Evolutionary conservation across 2,888 invertebrate genomes (phyloP), one percentile per base, ranked within the genome.

Genomic region (Corbicula japonica): DNA sequence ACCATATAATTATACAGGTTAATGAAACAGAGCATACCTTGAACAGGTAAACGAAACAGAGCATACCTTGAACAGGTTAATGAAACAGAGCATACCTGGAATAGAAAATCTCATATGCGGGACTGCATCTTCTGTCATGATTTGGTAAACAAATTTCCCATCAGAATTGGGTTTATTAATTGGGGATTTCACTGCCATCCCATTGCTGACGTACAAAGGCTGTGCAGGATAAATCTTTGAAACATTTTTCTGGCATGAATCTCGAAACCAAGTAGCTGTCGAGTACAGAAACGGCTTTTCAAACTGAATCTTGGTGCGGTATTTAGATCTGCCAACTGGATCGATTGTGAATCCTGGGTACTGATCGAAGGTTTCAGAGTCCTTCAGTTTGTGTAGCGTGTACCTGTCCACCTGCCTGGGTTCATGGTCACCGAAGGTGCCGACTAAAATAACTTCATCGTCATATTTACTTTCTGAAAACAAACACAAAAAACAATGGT

Each of bases 391-490:
- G 66, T 89, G 88, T 12, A 91, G 50, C 2, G 71, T 69, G 76
- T 84, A 90, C 6, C 82, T 70, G 10, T 73, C 73, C 30, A 80
- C 75, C 35, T 82, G 72, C 44, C 83, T 72, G 44, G 80, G 75
- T 60, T 79, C 80, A 23, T 66, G 41, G 30, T 84, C 78, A 6
- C 56, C 52, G 41, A 83, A 86, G 18, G 82, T 84, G 1, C 92
- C 93, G 1, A 87, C 77, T n/a, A 92, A 73, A 32, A 92, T 88
- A 41, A 92, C 87, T 60, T 92, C 92, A 30, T 91, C 88, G 32
- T 84, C 72, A 48, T 76, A 80, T 35, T 72, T 61, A 18, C 63
- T 68, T 44, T 69, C 80, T 80, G 63, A 8, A 68, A 76, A 76
- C 8, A 6, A 26, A 21, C 18, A 26, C 15, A 52, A 26, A 21